phyloP scores from a whole-genome alignment of 1,140 invertebrate species.

The Megalonaias nervosa region DNA sequence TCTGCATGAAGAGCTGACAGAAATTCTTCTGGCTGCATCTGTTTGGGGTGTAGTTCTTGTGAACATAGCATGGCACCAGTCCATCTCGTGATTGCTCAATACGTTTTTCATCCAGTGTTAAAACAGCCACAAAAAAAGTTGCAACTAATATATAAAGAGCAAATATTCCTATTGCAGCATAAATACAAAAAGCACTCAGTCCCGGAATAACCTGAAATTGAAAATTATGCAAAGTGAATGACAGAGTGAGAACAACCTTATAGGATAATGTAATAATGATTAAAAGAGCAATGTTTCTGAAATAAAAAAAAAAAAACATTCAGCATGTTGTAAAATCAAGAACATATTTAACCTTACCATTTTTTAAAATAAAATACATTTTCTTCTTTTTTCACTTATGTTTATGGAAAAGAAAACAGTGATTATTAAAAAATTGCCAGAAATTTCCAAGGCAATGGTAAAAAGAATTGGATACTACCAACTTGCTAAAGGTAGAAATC shows the following conservation, averaged over 20 bases:
- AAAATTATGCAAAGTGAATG: slow-evolving; percentile 7
- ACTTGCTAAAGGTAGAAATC: no score
- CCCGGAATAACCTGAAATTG: slow-evolving; percentile 82
- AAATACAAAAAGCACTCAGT: slow-evolving; percentile 83
- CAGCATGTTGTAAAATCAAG: no score
- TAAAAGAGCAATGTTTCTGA: background rate
- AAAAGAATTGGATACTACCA: no score
- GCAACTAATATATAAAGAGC: slow-evolving; percentile 83
- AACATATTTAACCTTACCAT: no score
- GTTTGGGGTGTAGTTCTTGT: slow-evolving; percentile 73
- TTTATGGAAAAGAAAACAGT: no score
- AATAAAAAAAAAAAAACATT: no score
- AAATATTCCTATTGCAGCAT: slow-evolving; percentile 61
- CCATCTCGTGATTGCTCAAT: slow-evolving; percentile 79
- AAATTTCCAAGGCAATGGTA: no score
- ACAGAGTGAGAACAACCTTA: background rate
- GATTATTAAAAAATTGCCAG: no score
- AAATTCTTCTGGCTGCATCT: slow-evolving; percentile 73
- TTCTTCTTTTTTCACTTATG: no score
- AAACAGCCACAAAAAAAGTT: slow-evolving; percentile 85
- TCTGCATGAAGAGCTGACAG: slow-evolving; percentile 72
- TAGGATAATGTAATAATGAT: background rate
- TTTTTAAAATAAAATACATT: no score
- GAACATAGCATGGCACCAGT: slow-evolving; percentile 78
- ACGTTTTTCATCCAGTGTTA: slow-evolving; percentile 80